Conservation (phyloP, 2,113 vertebrate genomes). For the Lichenostomus cassidix region DNA sequence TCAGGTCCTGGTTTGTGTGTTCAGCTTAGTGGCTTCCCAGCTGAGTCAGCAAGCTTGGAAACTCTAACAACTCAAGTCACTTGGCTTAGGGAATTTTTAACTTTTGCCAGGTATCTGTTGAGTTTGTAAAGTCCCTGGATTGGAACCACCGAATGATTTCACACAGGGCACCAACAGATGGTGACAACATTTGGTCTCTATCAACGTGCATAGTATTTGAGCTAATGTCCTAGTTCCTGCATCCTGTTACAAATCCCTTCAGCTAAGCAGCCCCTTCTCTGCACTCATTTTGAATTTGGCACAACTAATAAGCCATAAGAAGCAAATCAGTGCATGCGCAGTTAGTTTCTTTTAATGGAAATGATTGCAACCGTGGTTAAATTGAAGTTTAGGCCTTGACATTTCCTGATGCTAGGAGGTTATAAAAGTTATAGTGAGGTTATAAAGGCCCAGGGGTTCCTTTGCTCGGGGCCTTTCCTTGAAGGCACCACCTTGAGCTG, state of each 20-base stretch:
- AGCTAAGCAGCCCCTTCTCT: not conserved
- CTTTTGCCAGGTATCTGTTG: slow-evolving; percentile 32
- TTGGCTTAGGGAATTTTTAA: not conserved
- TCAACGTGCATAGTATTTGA: slow-evolving; percentile 1
- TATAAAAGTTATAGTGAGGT: no score
- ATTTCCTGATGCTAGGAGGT: not conserved
- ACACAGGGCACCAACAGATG: slow-evolving; percentile 39
- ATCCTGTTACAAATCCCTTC: slow-evolving; percentile 26
- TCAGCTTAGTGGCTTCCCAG: not conserved
- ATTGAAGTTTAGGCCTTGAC: not conserved
- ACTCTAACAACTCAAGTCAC: not conserved
- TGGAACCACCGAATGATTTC: slow-evolving; percentile 29
- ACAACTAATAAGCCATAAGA: not conserved
- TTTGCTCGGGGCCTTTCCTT: not conserved
- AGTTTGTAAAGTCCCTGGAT: slow-evolving; percentile 1
- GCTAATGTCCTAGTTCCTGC: slow-evolving; percentile 26
- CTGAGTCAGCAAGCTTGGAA: slow-evolving; percentile 5
- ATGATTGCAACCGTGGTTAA: not conserved
- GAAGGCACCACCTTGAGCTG: not conserved
- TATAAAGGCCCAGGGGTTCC: not conserved
- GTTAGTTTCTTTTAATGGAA: not conserved
- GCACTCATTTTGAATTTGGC: not conserved
- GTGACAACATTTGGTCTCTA: slow-evolving; percentile 50
- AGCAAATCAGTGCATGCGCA: not conserved
- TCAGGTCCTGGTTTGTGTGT: not conserved